These are phyloP conservation scores for Leptopilina boulardi DNA, from an alignment of 1,140 invertebrate genomes.

Conservation along the genomic window DNA sequence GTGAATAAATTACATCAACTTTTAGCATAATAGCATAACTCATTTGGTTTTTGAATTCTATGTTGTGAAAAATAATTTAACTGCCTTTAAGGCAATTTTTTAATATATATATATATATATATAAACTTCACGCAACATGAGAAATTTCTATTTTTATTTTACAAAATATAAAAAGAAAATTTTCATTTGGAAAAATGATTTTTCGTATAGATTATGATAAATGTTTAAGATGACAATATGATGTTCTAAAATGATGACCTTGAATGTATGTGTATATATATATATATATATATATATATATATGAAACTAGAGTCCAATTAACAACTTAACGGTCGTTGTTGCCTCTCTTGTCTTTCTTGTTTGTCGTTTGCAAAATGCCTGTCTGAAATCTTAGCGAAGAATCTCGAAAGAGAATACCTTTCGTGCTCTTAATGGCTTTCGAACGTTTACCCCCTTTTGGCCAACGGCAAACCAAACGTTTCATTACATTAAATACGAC, in stretches of 20 bases:
- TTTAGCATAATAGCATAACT: slow-evolving; percentile 18
- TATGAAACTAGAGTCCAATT: slow-evolving; percentile 45
- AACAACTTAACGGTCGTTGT: slow-evolving; percentile 53
- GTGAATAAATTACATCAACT: not conserved
- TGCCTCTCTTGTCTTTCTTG: slow-evolving; percentile 42
- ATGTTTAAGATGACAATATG: no score
- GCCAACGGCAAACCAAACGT: slow-evolving; percentile 56
- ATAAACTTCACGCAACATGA: not conserved
- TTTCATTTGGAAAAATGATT: no score
- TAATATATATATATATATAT: not conserved
- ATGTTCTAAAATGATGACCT: no score
- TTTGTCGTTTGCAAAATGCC: slow-evolving; percentile 58
- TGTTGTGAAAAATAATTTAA: no score
- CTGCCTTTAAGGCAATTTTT: not conserved
- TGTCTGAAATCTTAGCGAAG: slow-evolving; percentile 56
- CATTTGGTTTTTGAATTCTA: slow-evolving; percentile 8
- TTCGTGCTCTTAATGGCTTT: slow-evolving; percentile 62
- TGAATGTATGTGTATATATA: not conserved
- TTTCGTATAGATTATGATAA: no score
- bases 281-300: not conserved
- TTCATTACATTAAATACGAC: slow-evolving; percentile 61
- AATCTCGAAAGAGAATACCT: slow-evolving; percentile 62
- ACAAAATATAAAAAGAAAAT: no score
- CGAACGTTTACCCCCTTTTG: slow-evolving; percentile 59
- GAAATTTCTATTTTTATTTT: not conserved